These are phyloP conservation scores for Rhagoletis pomonella DNA, from an alignment of 1,140 invertebrate genomes.

Conservation along the genomic window DNA sequence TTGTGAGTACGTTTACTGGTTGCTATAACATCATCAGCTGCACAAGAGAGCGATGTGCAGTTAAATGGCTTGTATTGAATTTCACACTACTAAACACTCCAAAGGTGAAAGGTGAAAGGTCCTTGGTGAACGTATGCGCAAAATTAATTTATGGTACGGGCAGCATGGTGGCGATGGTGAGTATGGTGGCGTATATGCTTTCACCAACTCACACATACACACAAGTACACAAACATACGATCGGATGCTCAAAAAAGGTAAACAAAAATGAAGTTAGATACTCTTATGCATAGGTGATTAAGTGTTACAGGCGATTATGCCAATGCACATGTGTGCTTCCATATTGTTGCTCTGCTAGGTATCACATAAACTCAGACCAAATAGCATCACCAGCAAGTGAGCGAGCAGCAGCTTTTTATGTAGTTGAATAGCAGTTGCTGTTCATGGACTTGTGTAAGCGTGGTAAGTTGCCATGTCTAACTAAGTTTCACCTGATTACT, in stretches of 20 bases:
- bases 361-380: background rate
- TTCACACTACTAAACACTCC: conserved; percentile 55
- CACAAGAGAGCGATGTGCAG: background rate
- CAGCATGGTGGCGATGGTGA: too few species aligned
- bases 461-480: conserved; percentile 13
- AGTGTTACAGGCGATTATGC: conserved; percentile 31
- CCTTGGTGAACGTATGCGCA: conserved; percentile 52
- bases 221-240: too few species aligned
- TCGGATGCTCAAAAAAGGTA: background rate
- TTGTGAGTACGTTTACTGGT: background rate
- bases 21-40: background rate
- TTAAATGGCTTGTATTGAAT: conserved; percentile 55
- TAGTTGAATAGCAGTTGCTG: background rate
- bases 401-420: background rate
- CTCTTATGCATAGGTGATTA: conserved; percentile 30
- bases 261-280: conserved; percentile 30
- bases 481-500: conserved; percentile 46
- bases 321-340: background rate
- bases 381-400: background rate
- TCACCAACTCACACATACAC: background rate
- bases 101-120: too few species aligned
- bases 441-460: background rate
- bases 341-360: background rate
- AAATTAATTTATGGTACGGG: conserved; percentile 54
- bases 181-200: background rate